These are phyloP conservation scores for Orchestia grillus DNA, from an alignment of 1,140 invertebrate genomes.

Conservation along the genomic window DNA sequence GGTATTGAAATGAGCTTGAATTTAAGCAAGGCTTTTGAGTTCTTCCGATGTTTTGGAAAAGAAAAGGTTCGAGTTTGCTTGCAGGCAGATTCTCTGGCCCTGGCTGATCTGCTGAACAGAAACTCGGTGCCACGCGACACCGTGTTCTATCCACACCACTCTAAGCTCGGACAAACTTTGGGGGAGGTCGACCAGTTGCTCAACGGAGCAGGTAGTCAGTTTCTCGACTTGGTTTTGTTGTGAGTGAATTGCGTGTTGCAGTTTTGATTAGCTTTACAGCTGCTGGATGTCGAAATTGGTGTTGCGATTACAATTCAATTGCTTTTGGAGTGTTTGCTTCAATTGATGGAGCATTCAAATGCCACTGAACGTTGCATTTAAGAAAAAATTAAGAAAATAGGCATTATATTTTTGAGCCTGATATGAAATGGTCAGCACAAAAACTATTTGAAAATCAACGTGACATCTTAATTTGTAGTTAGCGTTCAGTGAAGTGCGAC, in stretches of 20 bases:
- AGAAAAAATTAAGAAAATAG: no score
- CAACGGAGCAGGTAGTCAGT: background rate
- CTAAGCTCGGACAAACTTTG: background rate
- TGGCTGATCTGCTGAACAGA: conserved; percentile 22
- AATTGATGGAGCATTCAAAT: no score
- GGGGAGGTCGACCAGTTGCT: conserved; percentile 3
- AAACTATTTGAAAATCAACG: no score
- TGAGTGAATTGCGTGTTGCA: background rate
- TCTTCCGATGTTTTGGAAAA: conserved; percentile 12
- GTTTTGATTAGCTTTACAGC: no score
- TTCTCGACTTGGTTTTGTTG: background rate
- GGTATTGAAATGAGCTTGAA: background rate
- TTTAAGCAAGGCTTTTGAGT: conserved; percentile 39
- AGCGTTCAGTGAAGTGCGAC: no score
- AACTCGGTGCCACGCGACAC: background rate
- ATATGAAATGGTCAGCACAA: no score
- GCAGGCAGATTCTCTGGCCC: background rate
- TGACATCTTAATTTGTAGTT: no score
- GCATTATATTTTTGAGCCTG: no score
- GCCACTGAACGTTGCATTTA: no score
- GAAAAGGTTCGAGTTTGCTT: conserved; percentile 24
- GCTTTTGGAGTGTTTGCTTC: background rate
- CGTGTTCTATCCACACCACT: background rate
- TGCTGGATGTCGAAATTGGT: background rate
- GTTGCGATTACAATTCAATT: background rate